phyloP scores from a whole-genome alignment of 2,113 vertebrate genomes.

The Neomonachus schauinslandi region DNA sequence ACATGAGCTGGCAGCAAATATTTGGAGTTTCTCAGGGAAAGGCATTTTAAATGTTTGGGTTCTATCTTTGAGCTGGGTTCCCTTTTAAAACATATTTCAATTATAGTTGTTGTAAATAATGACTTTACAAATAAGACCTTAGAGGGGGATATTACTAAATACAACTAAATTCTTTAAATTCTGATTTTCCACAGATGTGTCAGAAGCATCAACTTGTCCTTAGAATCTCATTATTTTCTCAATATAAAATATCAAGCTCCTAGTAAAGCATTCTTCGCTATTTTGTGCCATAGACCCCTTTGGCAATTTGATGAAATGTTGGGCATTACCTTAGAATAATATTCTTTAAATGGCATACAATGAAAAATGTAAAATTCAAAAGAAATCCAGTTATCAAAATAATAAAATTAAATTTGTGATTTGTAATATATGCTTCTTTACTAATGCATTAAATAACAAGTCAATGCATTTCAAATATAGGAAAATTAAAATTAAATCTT shows the following conservation, averaged over 20 bases:
- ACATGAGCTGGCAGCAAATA: not conserved
- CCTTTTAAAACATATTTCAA: not conserved
- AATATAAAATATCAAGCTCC: not conserved
- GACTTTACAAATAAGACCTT: not conserved
- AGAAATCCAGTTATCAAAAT: not conserved
- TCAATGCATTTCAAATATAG: not conserved
- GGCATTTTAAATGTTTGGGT: not conserved
- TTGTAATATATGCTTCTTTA: not conserved
- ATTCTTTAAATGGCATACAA: not conserved
- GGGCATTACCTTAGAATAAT: not conserved
- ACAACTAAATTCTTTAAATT: not conserved
- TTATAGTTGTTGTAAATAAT: not conserved
- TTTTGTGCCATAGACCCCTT: not conserved
- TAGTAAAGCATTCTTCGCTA: not conserved
- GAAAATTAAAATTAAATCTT: not conserved
- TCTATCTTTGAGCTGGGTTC: not conserved
- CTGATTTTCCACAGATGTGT: not conserved
- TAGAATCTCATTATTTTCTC: not conserved
- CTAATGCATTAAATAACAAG: not conserved
- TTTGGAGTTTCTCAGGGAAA: constrained; percentile 8
- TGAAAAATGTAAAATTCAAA: not conserved
- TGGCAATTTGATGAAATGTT: not conserved
- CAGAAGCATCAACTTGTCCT: not conserved
- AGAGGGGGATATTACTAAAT: not conserved
- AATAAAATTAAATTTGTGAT: not conserved